Conservation (phyloP, 2,113 vertebrate species). For the Dendrocopos noguchii region DNA sequence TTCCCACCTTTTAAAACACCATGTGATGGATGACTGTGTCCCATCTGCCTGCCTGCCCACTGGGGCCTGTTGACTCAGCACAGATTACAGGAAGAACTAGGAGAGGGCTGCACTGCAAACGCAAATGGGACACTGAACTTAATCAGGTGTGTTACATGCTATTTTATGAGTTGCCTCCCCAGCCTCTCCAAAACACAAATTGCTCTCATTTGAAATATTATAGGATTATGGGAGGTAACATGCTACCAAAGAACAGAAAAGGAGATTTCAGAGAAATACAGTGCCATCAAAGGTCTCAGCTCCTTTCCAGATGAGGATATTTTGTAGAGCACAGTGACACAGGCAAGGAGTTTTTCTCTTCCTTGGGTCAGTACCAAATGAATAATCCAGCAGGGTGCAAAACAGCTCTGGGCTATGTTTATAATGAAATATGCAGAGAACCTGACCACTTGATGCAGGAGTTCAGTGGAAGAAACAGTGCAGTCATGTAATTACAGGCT, state of each 20-base stretch:
- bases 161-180: background rate
- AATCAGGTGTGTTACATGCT: background rate
- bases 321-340: background rate
- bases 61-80: background rate
- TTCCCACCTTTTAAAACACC: background rate
- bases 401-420: background rate
- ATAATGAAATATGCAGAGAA: background rate
- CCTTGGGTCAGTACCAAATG: slow-evolving; percentile 10
- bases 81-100: background rate
- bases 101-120: slow-evolving; percentile 9
- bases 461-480: slow-evolving; percentile 5
- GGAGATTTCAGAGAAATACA: slow-evolving; percentile 39
- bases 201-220: slow-evolving; percentile 19
- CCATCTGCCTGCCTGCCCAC: background rate
- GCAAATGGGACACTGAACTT: background rate
- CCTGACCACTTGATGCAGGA: background rate
- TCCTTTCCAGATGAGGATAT: background rate
- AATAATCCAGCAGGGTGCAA: background rate
- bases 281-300: slow-evolving; percentile 15
- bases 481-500: slow-evolving; percentile 21
- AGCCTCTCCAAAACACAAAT: slow-evolving; percentile 29
- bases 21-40: background rate
- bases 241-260: background rate
- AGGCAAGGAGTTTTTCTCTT: background rate
- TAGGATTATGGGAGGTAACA: background rate